Percentiles rank a stretch among this genome's conserved stretches.
Conservation (phyloP, 2,888 invertebrate species). For the Heliconius erato region DNA sequence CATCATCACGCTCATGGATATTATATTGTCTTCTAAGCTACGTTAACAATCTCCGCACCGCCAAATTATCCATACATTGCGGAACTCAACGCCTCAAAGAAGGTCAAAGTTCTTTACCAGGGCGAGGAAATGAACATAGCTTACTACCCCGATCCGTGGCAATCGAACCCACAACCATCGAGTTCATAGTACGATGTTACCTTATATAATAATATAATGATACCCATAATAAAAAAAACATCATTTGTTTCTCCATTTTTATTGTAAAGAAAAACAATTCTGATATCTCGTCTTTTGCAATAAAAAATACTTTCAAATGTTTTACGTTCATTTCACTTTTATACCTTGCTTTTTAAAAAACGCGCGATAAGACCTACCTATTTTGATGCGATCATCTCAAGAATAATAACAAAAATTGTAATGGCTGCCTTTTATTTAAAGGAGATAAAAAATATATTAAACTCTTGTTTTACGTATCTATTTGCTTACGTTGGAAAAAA, state of each 20-base stretch:
- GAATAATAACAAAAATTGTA: slow-evolving; percentile 7
- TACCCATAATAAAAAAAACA: slow-evolving; percentile 9
- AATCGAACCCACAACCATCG: neutral
- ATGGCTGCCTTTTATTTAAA: slow-evolving; percentile 17
- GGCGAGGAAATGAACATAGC: neutral
- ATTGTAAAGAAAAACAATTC: slow-evolving; percentile 27
- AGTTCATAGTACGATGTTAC: neutral
- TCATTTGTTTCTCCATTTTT: slow-evolving; percentile 4
- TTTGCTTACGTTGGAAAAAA: neutral
- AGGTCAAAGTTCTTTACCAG: neutral
- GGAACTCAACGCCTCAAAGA: neutral
- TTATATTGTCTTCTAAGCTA: too few species aligned
- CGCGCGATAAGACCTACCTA: slow-evolving; percentile 12
- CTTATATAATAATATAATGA: slow-evolving; percentile 6
- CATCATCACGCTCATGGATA: too few species aligned
- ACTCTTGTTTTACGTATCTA: neutral
- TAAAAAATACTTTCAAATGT: slow-evolving; percentile 25
- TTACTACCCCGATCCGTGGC: neutral
- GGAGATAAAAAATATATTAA: slow-evolving; percentile 11
- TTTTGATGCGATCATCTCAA: slow-evolving; percentile 22
- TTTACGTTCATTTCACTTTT: slow-evolving; percentile 18
- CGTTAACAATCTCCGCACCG: neutral
- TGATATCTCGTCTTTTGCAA: slow-evolving; percentile 27
- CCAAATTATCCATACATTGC: neutral
- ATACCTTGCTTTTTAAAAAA: slow-evolving; percentile 14